Evolutionary conservation across 30 jellyfish, hydroid and myxozoan species (phyloP).

Genomic region (Aurelia sp.): DNA sequence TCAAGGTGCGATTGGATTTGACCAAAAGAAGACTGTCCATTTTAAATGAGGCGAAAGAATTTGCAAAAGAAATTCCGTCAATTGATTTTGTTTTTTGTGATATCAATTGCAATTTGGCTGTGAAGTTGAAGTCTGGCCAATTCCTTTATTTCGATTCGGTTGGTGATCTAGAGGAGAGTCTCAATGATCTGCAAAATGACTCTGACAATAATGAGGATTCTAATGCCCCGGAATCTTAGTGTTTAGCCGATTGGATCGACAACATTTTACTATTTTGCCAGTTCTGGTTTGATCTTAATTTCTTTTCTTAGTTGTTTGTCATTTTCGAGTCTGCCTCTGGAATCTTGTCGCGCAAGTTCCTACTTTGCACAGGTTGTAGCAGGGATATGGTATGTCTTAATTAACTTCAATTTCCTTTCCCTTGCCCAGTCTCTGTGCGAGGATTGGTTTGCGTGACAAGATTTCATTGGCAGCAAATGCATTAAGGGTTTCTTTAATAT

Average conservation of each 20-base stretch:
- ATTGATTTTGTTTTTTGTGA: conserved; percentile 49
- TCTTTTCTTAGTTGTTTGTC: neutral
- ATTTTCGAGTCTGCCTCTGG: neutral
- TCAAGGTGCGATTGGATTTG: conserved; percentile 49
- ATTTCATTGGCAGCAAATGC: neutral
- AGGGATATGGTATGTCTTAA: too few species aligned
- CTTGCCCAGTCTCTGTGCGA: too few species aligned
- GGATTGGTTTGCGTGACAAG: neutral
- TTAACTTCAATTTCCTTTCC: too few species aligned
- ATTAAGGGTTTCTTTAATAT: neutral
- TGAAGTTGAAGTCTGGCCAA: conserved; percentile 1
- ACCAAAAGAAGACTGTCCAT: conserved; percentile 9
- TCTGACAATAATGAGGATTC: neutral
- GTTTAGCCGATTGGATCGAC: too few species aligned
- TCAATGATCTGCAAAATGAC: neutral
- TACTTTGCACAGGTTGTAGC: too few species aligned
- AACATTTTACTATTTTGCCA: too few species aligned
- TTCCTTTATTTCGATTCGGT: conserved; percentile 1
- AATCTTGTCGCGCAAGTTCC: too few species aligned
- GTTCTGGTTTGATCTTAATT: neutral
- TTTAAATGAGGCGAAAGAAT: conserved; percentile 41
- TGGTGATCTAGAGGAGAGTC: conserved; percentile 1
- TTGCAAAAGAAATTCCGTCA: conserved; percentile 14
- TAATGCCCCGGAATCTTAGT: neutral
- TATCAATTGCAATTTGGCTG: conserved; percentile 41